phyloP scores from a whole-genome alignment of 2,113 vertebrate genomes.

The Chaetops frenatus region DNA sequence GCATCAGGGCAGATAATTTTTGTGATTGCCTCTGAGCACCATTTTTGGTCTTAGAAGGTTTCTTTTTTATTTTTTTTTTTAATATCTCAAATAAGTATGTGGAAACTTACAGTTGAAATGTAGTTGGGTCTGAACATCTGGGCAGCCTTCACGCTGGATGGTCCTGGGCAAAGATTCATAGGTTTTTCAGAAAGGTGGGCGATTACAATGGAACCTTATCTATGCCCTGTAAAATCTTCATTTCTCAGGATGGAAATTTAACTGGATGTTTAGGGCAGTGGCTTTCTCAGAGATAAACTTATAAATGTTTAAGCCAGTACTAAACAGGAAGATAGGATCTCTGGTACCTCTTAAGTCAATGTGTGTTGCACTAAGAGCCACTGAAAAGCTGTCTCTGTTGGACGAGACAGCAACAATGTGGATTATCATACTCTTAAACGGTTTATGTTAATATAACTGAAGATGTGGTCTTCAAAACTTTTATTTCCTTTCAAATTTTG shows the following conservation, averaged over 20 bases:
- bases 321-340: background rate
- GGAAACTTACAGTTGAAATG: background rate
- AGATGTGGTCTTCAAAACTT: background rate
- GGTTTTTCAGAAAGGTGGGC: background rate
- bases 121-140: background rate
- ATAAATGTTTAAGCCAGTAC: background rate
- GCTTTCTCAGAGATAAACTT: background rate
- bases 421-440: background rate
- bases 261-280: background rate
- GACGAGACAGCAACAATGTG: background rate
- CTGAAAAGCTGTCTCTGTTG: background rate
- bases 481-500: background rate
- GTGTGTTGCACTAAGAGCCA: background rate
- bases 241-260: background rate
- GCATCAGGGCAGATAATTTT: background rate
- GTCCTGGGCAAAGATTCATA: background rate
- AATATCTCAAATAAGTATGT: background rate
- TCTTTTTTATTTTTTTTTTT: background rate
- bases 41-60: background rate
- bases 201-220: background rate
- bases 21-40: background rate
- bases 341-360: background rate
- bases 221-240: background rate
- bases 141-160: rapidly evolving
- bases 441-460: background rate